Percentiles rank a stretch among this genome's conserved stretches.
Evolutionary conservation across 2,888 invertebrate genomes (phyloP).

Genomic region (Aphrophora alni): DNA sequence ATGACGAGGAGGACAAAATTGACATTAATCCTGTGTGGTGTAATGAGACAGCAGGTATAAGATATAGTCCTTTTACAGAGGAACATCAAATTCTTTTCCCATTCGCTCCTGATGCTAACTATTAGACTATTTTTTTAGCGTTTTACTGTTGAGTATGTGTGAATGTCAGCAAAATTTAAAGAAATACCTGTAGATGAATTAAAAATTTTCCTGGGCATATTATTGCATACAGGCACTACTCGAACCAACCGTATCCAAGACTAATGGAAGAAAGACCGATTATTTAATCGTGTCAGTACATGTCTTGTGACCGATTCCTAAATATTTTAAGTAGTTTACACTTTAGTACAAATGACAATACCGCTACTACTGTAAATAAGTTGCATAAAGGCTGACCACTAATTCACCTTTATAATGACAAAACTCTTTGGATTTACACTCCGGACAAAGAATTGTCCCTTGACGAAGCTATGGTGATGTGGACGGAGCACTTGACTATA

Average conservation of each 20-base stretch:
- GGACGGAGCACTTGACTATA: background rate
- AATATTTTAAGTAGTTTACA: background rate
- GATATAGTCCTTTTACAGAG: too few relatives aligned
- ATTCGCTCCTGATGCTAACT: too few relatives aligned
- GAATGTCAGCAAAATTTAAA: too few relatives aligned
- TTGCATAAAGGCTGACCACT: background rate
- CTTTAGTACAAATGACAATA: background rate
- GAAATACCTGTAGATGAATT: background rate
- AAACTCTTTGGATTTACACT: background rate
- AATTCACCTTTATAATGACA: background rate
- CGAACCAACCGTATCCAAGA: background rate
- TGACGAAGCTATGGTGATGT: background rate
- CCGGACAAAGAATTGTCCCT: too few relatives aligned
- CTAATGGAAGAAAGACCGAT: background rate
- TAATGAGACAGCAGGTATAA: too few relatives aligned
- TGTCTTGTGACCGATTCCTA: background rate
- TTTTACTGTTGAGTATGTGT: too few relatives aligned
- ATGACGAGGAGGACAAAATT: too few relatives aligned
- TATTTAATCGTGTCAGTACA: background rate
- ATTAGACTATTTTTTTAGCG: too few relatives aligned
- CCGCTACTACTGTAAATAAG: background rate
- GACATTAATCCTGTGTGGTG: too few relatives aligned
- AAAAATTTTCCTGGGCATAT: background rate
- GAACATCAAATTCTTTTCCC: too few relatives aligned
- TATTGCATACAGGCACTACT: background rate